phyloP scores from a whole-genome alignment of 2,797 vertebrate genomes.

The Varecia variegata region DNA sequence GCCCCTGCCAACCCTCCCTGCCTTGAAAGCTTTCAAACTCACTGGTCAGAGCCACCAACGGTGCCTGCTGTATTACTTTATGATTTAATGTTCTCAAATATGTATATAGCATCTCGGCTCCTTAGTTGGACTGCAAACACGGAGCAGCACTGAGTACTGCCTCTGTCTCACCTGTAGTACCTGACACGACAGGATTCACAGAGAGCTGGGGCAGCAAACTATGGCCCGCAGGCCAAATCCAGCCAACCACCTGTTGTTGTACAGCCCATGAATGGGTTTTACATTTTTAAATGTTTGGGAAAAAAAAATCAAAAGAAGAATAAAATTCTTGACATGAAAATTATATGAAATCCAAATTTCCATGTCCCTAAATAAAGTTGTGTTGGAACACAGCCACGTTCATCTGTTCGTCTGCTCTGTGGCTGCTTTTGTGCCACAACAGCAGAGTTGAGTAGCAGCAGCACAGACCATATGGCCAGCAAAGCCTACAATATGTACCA shows the following conservation, averaged over 20 bases:
- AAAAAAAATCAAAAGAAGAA: background rate
- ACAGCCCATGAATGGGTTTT: background rate
- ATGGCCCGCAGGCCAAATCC: background rate
- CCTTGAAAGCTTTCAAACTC: background rate
- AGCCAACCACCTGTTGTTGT: background rate
- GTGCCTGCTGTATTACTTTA: background rate
- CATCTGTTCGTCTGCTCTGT: fast-evolving
- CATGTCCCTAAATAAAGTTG: background rate
- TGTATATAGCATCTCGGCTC: background rate
- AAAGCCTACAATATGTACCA: background rate
- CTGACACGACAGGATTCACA: background rate
- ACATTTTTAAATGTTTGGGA: background rate
- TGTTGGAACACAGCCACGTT: background rate
- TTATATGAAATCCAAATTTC: background rate
- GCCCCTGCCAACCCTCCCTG: background rate
- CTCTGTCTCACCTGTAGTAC: background rate
- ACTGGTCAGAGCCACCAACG: background rate
- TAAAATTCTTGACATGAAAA: background rate
- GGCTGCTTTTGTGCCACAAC: background rate
- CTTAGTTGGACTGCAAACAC: background rate
- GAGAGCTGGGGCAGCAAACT: background rate
- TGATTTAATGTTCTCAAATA: background rate
- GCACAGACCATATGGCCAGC: background rate
- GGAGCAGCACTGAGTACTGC: background rate
- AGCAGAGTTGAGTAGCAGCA: background rate